phyloP scores from a whole-genome alignment of 1,140 invertebrate genomes.

The Nilaparvata lugens region DNA sequence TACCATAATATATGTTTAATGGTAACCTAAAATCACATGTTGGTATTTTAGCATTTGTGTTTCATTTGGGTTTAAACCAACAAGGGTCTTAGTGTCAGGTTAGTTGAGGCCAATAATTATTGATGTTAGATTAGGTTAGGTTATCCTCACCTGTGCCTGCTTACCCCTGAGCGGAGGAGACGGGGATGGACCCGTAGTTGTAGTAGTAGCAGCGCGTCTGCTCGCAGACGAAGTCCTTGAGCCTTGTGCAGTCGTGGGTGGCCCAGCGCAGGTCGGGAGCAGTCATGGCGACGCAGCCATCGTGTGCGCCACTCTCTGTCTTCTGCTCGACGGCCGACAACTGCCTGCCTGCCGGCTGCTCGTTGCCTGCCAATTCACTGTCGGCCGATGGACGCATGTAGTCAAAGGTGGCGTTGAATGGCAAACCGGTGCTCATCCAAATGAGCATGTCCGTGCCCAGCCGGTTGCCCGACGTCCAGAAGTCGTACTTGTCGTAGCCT shows the following conservation, averaged over 20 bases:
- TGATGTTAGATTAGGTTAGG: no score
- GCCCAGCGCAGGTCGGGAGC: conserved; percentile 68
- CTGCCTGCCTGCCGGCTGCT: conserved; percentile 27
- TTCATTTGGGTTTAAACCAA: no score
- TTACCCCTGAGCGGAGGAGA: conserved; percentile 82
- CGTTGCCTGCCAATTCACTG: conserved; percentile 35
- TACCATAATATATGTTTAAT: no score
- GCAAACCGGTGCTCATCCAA: conserved; percentile 81
- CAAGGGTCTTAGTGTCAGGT: no score
- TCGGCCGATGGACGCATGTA: conserved; percentile 50
- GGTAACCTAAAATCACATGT: no score
- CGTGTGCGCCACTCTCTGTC: conserved; percentile 50
- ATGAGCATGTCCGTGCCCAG: conserved; percentile 76
- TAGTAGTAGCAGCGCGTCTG: conserved; percentile 83
- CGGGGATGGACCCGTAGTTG: conserved; percentile 81
- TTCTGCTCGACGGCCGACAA: conserved; percentile 46
- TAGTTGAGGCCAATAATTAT: no score
- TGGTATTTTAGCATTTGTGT: no score
- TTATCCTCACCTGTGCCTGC: conserved; percentile 43
- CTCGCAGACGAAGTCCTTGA: conserved; percentile 81
- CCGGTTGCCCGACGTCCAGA: conserved; percentile 82
- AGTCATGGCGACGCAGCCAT: conserved; percentile 64
- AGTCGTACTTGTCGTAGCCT: conserved; percentile 72
- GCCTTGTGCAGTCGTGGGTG: conserved; percentile 66
- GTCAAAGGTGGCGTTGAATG: conserved; percentile 78